Conservation (phyloP, 2,888 invertebrate species). For the Thera obeliscata region DNA sequence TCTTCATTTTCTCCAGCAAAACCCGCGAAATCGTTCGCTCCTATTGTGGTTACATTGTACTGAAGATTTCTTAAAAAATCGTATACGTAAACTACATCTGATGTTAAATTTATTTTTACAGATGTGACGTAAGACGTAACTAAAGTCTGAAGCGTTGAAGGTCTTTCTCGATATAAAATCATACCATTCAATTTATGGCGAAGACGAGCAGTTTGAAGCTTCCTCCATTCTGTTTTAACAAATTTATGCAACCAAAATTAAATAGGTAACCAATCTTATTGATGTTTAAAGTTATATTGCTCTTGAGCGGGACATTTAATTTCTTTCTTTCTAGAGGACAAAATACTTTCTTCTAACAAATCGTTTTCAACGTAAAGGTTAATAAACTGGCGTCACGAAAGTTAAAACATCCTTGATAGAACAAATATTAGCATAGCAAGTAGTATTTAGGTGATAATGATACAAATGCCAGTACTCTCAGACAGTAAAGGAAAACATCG, state of each 20-base stretch:
- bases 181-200: conserved; percentile 29
- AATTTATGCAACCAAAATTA: not conserved
- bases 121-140: conserved; percentile 24
- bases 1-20: not conserved
- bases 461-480: conserved; percentile 8
- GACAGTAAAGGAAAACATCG: too few relatives aligned
- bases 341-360: too few relatives aligned
- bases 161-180: conserved; percentile 32
- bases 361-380: too few relatives aligned
- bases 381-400: too few relatives aligned
- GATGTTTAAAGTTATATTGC: not conserved
- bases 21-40: not conserved
- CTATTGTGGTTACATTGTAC: not conserved
- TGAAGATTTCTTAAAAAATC: conserved; percentile 1
- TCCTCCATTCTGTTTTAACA: conserved; percentile 4
- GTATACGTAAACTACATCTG: conserved; percentile 5
- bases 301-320: too few relatives aligned
- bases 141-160: conserved; percentile 31
- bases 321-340: too few relatives aligned
- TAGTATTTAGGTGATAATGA: conserved; percentile 13
- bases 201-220: conserved; percentile 22
- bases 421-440: conserved; percentile 1
- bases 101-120: conserved; percentile 13
- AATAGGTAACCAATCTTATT: not conserved
- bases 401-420: not conserved